phyloP scores from a whole-genome alignment of 2,113 vertebrate genomes.

The Montifringilla adamsi region DNA sequence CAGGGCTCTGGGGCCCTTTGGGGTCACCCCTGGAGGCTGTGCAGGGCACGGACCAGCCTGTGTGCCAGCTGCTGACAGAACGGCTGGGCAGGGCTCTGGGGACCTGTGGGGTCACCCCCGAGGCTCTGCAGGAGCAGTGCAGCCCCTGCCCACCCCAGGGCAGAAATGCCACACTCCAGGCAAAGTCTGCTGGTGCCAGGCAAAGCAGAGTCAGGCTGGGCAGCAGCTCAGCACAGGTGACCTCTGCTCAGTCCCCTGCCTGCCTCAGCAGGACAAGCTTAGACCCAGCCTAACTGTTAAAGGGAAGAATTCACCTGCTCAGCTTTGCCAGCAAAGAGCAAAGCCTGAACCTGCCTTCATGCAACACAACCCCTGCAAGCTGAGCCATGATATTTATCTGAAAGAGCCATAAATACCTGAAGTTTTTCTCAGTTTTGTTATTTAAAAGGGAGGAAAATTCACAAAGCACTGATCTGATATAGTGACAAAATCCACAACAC shows the following conservation, averaged over 20 bases:
- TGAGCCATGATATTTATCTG: neutral
- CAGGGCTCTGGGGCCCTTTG: no score
- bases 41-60: no score
- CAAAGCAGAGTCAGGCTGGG: neutral
- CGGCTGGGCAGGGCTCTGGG: neutral
- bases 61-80: no score
- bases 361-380: neutral
- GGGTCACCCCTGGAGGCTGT: no score
- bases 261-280: neutral
- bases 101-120: neutral
- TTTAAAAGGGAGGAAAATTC: accelerated
- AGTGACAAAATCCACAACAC: conserved; percentile 6
- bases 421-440: neutral
- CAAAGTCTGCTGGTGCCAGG: neutral
- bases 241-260: neutral
- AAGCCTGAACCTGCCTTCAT: neutral
- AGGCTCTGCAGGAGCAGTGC: neutral
- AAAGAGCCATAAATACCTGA: conserved; percentile 20
- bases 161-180: neutral
- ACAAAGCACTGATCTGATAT: neutral
- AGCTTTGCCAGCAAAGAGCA: neutral
- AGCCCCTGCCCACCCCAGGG: neutral
- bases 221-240: neutral
- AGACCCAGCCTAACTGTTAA: neutral
- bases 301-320: neutral